Evolutionary conservation across 1,140 invertebrate species (phyloP).

Genomic region (Melitaea cinxia): DNA sequence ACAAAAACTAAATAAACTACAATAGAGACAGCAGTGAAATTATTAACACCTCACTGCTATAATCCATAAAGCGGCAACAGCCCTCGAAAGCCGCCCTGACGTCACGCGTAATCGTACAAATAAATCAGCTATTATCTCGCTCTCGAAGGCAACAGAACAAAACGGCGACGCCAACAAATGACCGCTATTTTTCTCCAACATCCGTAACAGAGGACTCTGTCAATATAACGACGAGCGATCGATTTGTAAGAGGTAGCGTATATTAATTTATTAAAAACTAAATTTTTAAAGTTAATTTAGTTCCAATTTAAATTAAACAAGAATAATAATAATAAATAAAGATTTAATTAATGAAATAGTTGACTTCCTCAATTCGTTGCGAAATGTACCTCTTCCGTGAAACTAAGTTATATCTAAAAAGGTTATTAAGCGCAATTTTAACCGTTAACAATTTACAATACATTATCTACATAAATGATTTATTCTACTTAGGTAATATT

Average conservation of each 20-base stretch:
- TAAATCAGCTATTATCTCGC: constrained; percentile 79
- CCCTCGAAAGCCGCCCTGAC: constrained; percentile 42
- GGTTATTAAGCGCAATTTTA: too few relatives aligned
- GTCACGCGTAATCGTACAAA: constrained; percentile 69
- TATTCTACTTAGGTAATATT: too few relatives aligned
- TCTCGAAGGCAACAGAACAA: constrained; percentile 76
- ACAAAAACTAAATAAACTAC: constrained; percentile 4
- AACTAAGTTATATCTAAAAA: too few relatives aligned
- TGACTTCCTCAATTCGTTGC: too few relatives aligned
- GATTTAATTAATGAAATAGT: too few relatives aligned
- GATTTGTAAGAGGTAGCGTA: constrained; percentile 40
- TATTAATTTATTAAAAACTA: too few relatives aligned
- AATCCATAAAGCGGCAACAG: constrained; percentile 32
- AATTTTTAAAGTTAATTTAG: too few relatives aligned
- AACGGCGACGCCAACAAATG: constrained; percentile 78
- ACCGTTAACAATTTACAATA: too few relatives aligned
- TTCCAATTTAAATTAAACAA: too few relatives aligned
- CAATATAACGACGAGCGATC: constrained; percentile 64
- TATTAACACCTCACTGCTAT: constrained; percentile 42
- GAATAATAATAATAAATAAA: too few relatives aligned
- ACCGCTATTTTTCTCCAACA: constrained; percentile 76
- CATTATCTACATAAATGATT: too few relatives aligned
- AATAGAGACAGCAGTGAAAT: constrained; percentile 18
- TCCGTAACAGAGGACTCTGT: constrained; percentile 78
- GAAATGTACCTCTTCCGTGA: too few relatives aligned